Evolutionary conservation across 1,140 invertebrate species (phyloP), one percentile per base, ranked within the genome.

Genomic region (Anastatus disparis): DNA sequence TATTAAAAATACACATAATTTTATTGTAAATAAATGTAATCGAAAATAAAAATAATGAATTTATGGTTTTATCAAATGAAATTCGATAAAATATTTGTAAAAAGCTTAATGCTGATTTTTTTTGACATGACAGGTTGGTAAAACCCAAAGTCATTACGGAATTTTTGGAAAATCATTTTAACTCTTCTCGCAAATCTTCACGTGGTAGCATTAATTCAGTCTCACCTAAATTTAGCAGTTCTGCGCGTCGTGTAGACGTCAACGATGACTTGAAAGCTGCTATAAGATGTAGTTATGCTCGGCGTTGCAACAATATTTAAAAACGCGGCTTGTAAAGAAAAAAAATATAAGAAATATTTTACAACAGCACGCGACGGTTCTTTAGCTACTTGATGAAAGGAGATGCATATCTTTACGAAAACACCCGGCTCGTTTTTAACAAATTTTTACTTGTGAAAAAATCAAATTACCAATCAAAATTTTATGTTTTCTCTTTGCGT

Each of bases 361-460:
- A 22, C 20, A 4, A 1, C 38, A 27, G 61, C 29, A 27, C 48
- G 62, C 35, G 48, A 22, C 22, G 46, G n/a, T 46, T 31, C 31
- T 65, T 62, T 55, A 53, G 20, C 48, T 58, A 58, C 65, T 27
- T 40, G 42, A 68, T 53, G 55, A 68, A 68, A 50, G 42, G 13
- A 42, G 40, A 71, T 42, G 42, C 70, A 70, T 76, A 71, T 76
- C 78, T 78, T 79, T 77, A 72, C 17, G 50, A 52, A 20, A 17
- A 38, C 27, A 29, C 48, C 31, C 15, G 12, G 6, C 17, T 20
- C 10, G n/a, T n/a, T n/a, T n/a, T n/a, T n/a, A n/a, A n/a, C n/a
- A 4, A 42, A 48, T 71, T 59, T 65, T 62, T 27, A 26, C 35
- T 4, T 29, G 20, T 1, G 27, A 42, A 24, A 56, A 59, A 71